These are phyloP conservation scores for Ostrea edulis DNA, from an alignment of 1,140 invertebrate species.

Conservation along the genomic window DNA sequence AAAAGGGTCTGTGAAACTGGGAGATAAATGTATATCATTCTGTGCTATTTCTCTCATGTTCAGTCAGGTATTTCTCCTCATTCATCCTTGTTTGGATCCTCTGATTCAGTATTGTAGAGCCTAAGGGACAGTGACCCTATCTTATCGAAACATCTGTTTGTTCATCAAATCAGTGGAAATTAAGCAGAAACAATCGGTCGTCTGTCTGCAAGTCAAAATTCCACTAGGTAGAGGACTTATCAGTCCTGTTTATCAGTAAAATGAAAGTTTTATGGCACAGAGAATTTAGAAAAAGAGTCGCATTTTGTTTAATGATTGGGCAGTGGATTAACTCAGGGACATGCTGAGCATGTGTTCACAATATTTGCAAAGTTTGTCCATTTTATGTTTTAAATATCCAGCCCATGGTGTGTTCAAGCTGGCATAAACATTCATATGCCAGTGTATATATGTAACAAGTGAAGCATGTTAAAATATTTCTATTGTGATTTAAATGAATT, in stretches of 20 bases:
- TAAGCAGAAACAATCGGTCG: neutral
- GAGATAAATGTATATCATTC: neutral
- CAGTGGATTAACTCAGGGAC: neutral
- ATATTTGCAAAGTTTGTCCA: constrained; percentile 34
- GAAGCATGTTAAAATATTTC: constrained; percentile 31
- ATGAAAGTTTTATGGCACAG: neutral
- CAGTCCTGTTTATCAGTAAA: constrained; percentile 16
- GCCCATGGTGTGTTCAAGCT: constrained; percentile 29
- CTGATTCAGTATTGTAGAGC: neutral
- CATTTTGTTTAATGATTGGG: neutral
- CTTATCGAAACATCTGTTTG: constrained; percentile 10
- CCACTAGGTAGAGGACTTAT: constrained; percentile 10
- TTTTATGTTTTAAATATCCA: constrained; percentile 38
- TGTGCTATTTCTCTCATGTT: neutral
- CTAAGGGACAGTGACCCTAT: neutral
- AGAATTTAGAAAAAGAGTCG: neutral
- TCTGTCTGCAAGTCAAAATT: constrained; percentile 31
- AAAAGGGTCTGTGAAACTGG: neutral
- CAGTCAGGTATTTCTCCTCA: neutral
- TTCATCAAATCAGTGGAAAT: constrained; percentile 19
- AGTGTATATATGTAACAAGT: constrained; percentile 35
- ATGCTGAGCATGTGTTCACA: constrained; percentile 34
- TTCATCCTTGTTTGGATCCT: neutral
- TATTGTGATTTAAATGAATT: constrained; percentile 40
- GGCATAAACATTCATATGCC: constrained; percentile 32